These are phyloP conservation scores for Pandemis heparana DNA, from an alignment of 2,888 invertebrate genomes.

Conservation along the genomic window DNA sequence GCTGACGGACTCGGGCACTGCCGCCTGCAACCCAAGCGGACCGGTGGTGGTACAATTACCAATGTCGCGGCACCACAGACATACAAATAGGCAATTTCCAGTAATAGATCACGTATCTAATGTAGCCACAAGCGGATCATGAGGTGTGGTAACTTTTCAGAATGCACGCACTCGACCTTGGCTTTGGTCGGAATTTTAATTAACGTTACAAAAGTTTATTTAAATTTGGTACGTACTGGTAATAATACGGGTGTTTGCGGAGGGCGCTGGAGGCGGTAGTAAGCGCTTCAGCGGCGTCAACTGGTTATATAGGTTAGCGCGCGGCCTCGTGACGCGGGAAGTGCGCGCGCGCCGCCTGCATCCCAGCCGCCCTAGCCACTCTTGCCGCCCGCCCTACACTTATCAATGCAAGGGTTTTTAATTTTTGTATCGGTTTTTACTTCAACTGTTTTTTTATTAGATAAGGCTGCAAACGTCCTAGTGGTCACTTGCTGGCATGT, in stretches of 20 bases:
- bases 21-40: constrained; percentile 73
- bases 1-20: constrained; percentile 60
- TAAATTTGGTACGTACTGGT: constrained; percentile 71
- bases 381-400: constrained; percentile 7
- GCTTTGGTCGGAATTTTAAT: constrained; percentile 55
- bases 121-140: constrained; percentile 53
- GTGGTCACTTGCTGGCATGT: background rate
- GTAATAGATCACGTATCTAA: constrained; percentile 65
- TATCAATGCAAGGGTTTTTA: background rate
- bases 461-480: no score
- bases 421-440: background rate
- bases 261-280: constrained; percentile 74
- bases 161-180: constrained; percentile 60
- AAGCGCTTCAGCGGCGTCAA: constrained; percentile 70
- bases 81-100: constrained; percentile 46
- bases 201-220: constrained; percentile 54
- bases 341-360: constrained; percentile 45
- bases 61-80: constrained; percentile 57
- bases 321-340: constrained; percentile 71
- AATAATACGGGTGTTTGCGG: constrained; percentile 70
- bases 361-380: constrained; percentile 10
- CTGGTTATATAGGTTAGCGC: constrained; percentile 80
- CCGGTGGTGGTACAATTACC: constrained; percentile 70
- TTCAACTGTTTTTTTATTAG: background rate
- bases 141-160: constrained; percentile 56